These are phyloP conservation scores for Drosophila leonis DNA, from an alignment of 2,888 invertebrate genomes.

Conservation along the genomic window DNA sequence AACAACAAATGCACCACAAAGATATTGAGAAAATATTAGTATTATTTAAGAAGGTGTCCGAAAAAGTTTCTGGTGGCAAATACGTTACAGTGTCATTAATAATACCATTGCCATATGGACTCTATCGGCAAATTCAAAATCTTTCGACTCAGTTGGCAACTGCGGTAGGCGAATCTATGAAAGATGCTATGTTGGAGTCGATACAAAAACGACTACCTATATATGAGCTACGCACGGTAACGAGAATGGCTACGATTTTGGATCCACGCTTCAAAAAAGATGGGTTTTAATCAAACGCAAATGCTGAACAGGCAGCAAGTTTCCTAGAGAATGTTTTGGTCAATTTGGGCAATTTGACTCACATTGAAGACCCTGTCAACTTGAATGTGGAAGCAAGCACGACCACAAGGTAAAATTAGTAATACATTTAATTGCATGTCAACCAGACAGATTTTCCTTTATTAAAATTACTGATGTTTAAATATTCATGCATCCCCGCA, in stretches of 20 bases:
- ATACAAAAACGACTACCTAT: neutral
- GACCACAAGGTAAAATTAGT: too few relatives aligned
- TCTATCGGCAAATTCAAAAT: conserved; percentile 13
- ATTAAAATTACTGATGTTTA: neutral
- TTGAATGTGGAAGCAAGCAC: too few relatives aligned
- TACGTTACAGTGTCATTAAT: conserved; percentile 25
- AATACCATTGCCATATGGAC: conserved; percentile 22
- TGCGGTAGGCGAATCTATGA: neutral
- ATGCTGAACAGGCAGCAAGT: too few relatives aligned
- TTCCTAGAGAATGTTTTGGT: too few relatives aligned
- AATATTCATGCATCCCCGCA: neutral
- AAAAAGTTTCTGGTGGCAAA: conserved; percentile 16
- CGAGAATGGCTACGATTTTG: neutral
- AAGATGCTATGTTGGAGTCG: neutral
- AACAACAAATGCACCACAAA: conserved; percentile 12
- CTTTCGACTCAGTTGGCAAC: conserved; percentile 14
- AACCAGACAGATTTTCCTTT: neutral
- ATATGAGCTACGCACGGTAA: neutral
- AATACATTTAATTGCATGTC: neutral
- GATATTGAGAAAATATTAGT: conserved; percentile 25
- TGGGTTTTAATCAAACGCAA: neutral
- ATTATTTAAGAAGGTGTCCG: conserved; percentile 12
- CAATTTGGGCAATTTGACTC: too few relatives aligned
- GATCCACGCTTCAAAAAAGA: conserved; percentile 1
- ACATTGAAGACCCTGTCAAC: too few relatives aligned